A percentile compares a stretch with the other conserved stretches of the same genome.
phyloP scores from a whole-genome alignment of 2,113 vertebrate species.

The Gadus macrocephalus region DNA sequence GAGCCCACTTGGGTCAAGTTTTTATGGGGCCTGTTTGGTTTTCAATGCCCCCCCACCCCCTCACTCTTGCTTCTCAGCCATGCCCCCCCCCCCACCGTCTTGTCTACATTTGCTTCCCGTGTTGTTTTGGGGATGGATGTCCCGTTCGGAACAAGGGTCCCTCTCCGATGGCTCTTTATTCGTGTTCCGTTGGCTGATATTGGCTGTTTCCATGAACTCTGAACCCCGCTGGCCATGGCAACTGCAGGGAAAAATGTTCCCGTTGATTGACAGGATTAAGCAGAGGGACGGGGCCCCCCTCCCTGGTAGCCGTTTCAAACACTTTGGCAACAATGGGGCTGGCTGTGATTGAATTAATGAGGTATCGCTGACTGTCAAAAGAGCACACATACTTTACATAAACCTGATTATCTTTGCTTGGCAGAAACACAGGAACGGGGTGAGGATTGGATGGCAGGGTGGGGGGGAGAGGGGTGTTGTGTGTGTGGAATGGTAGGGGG shows the following conservation, averaged over 20 bases:
- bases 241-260: conserved; percentile 98
- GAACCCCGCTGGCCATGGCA: conserved; percentile 92
- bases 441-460: conserved; percentile 46
- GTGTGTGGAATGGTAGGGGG: conserved; percentile 3
- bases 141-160: conserved; percentile 86
- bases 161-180: conserved; percentile 98
- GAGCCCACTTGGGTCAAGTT: conserved; percentile 98
- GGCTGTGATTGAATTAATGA: conserved; percentile 99
- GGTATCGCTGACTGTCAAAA: conserved; percentile 97
- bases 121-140: conserved; percentile 96
- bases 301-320: conserved; percentile 98
- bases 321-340: conserved; percentile 96
- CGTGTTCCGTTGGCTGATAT: conserved; percentile 97
- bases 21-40: conserved; percentile 95
- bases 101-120: conserved; percentile 97
- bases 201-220: conserved; percentile 99
- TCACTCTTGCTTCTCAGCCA: conserved; percentile 43
- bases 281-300: conserved; percentile 73
- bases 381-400: conserved; percentile 99
- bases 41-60: conserved; percentile 85
- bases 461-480: not conserved
- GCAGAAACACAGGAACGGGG: conserved; percentile 88
- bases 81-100: conserved; percentile 76
- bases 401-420: conserved; percentile 99
- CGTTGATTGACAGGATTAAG: conserved; percentile 99